Evolutionary conservation across 2,888 invertebrate species (phyloP), one percentile per base, ranked within the genome.

Genomic region (Eumerus sabulonum): DNA sequence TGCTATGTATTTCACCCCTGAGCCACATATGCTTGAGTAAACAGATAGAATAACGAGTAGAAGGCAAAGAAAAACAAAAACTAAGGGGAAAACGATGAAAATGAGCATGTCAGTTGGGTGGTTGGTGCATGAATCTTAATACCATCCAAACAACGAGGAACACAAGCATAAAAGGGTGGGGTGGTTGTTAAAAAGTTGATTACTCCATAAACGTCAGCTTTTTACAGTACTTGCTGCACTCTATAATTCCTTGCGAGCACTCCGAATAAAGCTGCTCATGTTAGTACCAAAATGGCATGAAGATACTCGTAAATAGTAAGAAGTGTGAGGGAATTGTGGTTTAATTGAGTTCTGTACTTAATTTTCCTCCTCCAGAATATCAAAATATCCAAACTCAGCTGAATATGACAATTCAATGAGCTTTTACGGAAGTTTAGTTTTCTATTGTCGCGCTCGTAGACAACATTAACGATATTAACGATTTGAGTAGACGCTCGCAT

Each of bases 131-230:
- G 51, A n/a, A 13, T 62, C 60, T 74, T 62, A 74, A 67, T 54
- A 63, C 60, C 14, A 47, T 19, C 17, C 48, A 45, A 48, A 19
- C 44, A 62, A 13, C 9, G 40, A 40, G 5, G n/a, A n/a, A n/a
- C 40, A 40, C 11, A 9, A 11, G 11, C 36, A 36, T 5, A 5
- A 9, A 9, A 11, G 36, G 14, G 2, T 35, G 47, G 38, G 42
- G 45, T 44, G 38, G 50, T 68, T 74, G 73, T 45, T 64, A 70
- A 74, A 74, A 79, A 70, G 79, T 64, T 79, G 68, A 79, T 79
- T 74, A 74, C 79, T 79, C 67, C 27, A 79, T 79, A 63, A 74
- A 60, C 63, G 62, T 59, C 38, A 47, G 62, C n/a, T 17, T 54
- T 64, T 72, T 70, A 53, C 59, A 68, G 63, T 42, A 47, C 44